Percentiles rank a stretch among this genome's conserved stretches.
Conservation (phyloP, 2,888 invertebrate species). For the Pogonocherus hispidulus region DNA sequence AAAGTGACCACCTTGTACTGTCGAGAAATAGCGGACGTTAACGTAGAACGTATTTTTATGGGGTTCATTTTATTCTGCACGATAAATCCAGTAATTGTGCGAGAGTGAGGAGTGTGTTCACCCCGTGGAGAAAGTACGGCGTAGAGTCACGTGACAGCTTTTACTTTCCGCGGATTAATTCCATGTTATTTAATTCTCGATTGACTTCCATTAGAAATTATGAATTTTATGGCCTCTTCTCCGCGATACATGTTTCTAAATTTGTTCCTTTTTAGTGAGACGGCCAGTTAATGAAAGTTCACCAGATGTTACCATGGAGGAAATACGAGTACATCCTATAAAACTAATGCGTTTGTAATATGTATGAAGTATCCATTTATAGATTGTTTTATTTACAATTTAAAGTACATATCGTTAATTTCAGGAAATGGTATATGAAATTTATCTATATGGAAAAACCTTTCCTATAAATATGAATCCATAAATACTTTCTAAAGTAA, state of each 20-base stretch:
- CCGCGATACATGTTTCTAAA: neutral
- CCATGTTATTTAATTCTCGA: conserved; percentile 42
- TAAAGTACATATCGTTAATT: no score
- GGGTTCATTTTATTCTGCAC: conserved; percentile 22
- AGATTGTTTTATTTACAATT: no score
- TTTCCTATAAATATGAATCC: no score
- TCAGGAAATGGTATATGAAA: no score
- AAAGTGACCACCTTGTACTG: no score
- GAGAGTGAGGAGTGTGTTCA: conserved; percentile 48
- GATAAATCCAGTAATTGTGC: conserved; percentile 20
- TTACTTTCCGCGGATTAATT: conserved; percentile 54
- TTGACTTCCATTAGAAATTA: conserved; percentile 43
- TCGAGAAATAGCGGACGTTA: conserved; percentile 17
- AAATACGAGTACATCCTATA: no score
- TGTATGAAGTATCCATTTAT: no score
- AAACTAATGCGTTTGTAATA: no score
- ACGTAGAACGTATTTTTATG: conserved; percentile 18
- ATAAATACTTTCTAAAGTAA: no score
- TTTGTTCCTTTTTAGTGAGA: no score
- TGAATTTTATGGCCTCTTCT: conserved; percentile 38
- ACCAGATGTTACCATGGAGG: neutral
- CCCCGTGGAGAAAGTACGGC: conserved; percentile 52
- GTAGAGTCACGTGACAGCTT: conserved; percentile 56
- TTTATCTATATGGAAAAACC: no score
- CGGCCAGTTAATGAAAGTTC: neutral